These are phyloP conservation scores for Ischnura elegans DNA, from an alignment of 2,888 invertebrate species.

Conservation along the genomic window DNA sequence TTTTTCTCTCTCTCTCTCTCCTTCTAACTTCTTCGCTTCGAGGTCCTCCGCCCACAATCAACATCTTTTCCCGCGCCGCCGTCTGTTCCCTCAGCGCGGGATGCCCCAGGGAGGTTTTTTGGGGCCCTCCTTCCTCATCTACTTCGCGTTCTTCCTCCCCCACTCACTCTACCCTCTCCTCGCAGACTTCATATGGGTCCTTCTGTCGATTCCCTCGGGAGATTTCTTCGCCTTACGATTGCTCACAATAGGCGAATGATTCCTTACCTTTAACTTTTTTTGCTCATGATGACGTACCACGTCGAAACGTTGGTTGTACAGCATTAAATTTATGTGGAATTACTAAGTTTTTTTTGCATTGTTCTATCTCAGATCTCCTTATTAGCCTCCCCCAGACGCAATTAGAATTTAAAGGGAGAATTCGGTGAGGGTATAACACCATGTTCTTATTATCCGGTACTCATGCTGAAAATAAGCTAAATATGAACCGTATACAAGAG, in stretches of 20 bases:
- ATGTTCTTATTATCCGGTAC: too few relatives aligned
- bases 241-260: constrained; percentile 19
- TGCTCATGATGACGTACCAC: too few relatives aligned
- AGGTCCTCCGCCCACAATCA: background rate
- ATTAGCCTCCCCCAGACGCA: too few relatives aligned
- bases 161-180: background rate
- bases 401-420: too few relatives aligned
- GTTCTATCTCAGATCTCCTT: too few relatives aligned
- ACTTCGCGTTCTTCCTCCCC: background rate
- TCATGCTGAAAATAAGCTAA: too few relatives aligned
- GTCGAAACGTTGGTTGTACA: too few relatives aligned
- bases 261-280: too few relatives aligned
- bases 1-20: background rate
- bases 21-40: background rate
- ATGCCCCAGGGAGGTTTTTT: constrained; percentile 15
- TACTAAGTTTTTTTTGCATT: too few relatives aligned
- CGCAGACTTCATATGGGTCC: background rate
- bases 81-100: background rate
- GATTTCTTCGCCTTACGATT: background rate
- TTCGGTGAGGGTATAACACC: too few relatives aligned
- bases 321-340: too few relatives aligned
- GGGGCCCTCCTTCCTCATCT: background rate
- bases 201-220: background rate
- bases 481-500: too few relatives aligned
- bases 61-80: background rate